Base-by-base conservation (phyloP, 2,797 vertebrate genomes). In the Vipera latastei region DNA sequence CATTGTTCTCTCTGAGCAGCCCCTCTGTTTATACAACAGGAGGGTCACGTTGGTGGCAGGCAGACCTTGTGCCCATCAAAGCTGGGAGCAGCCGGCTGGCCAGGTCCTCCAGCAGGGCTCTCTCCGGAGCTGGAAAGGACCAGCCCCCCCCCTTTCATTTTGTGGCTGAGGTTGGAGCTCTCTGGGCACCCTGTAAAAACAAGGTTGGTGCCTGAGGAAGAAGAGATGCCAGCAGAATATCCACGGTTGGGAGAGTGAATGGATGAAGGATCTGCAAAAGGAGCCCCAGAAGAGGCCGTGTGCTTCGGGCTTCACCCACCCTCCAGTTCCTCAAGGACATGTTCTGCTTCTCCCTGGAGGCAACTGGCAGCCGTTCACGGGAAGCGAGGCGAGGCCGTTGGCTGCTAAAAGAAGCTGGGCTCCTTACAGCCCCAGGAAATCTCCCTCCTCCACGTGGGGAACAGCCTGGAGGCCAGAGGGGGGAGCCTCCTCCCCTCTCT, bases 21-120 rank as follows among this genome's bases (percentile, higher is more conserved):
- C 60, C 56, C 69, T 11, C 16, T 94, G 60, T 94, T 91, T 20
- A 91, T 38, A 59, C 57, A 92, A 91, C 86, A 59, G 26, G 25
- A 28, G 65, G 4, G 20, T 12, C 16, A 13, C 6, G 48, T 60
- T 87, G 26, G 2, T 57, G 48, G 48, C 7, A 3, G 53, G n/a
- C 20, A 38, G 57, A 12, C 13, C 83, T 48, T 18, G 28, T 20
- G 26, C 22, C 56, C 55, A 57, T 26, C 18, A 3, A 7, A 53
- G 16, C 2, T 44, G 32, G 16, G 69, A n/a, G 32, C 38, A 0
- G 73, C 56, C 25, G 2, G 28, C 38, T 18, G 28, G 44, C 56
- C 48, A 9, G 2, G 9, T 86, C 8, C 85, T 13, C 14, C 7
- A 16, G 8, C 55, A 2, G 16, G 28, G 1, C 14, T 18, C 44